These are phyloP conservation scores for Aplochiton taeniatus DNA, from an alignment of 2,797 vertebrate genomes.

Conservation along the genomic window DNA sequence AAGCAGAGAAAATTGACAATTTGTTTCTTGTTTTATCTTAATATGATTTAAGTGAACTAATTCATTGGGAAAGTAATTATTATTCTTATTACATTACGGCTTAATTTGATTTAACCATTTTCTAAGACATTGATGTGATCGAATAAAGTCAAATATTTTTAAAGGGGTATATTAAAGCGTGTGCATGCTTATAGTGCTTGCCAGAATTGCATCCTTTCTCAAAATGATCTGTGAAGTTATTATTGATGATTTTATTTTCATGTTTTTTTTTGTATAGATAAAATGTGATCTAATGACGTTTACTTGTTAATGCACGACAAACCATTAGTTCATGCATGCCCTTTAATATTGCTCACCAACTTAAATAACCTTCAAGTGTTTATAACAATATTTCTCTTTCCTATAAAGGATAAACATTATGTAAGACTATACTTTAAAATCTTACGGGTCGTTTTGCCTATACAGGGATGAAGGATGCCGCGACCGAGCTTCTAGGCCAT, in stretches of 20 bases:
- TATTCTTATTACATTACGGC: constrained; percentile 88
- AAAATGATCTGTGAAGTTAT: constrained; percentile 4
- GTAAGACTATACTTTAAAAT: constrained; percentile 15
- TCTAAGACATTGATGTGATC: constrained; percentile 74
- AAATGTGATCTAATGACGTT: neutral
- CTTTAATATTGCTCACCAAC: neutral
- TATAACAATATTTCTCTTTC: constrained; percentile 30
- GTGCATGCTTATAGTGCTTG: constrained; percentile 47
- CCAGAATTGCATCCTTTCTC: constrained; percentile 1
- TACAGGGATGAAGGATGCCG: constrained; percentile 94
- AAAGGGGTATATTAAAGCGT: constrained; percentile 59
- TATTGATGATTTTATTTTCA: neutral
- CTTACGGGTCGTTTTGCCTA: constrained; percentile 46
- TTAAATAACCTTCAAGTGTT: neutral
- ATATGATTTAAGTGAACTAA: constrained; percentile 89
- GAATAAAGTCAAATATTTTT: constrained; percentile 64
- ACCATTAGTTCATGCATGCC: constrained; percentile 4
- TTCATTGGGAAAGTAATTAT: constrained; percentile 92
- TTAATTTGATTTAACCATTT: constrained; percentile 94
- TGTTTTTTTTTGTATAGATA: neutral
- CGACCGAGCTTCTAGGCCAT: constrained; percentile 92
- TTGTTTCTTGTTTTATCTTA: constrained; percentile 90
- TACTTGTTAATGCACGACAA: constrained; percentile 5
- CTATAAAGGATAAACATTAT: neutral
- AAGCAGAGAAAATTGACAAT: constrained; percentile 90